Evolutionary conservation across 2,113 vertebrate genomes (phyloP).

Genomic region (Corynorhinus townsendii): DNA sequence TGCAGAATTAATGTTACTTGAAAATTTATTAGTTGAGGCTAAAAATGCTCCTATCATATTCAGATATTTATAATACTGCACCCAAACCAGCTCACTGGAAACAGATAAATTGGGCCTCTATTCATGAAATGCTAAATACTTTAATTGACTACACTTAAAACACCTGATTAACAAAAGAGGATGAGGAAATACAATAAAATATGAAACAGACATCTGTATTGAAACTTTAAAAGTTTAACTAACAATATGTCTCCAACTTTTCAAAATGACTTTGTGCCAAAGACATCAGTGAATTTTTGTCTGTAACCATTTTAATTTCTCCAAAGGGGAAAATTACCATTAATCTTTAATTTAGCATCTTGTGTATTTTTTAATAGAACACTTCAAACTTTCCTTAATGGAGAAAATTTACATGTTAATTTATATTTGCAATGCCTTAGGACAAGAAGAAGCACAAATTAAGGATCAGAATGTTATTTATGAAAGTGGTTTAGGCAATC

Average conservation of each 20-base stretch:
- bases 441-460: neutral
- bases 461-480: neutral
- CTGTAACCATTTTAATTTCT: conserved; percentile 13
- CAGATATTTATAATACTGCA: neutral
- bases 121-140: conserved; percentile 51
- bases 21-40: neutral
- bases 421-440: neutral
- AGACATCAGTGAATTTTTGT: conserved; percentile 58
- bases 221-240: conserved; percentile 47
- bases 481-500: neutral
- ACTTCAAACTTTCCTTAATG: conserved; percentile 61
- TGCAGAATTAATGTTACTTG: neutral
- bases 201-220: conserved; percentile 63
- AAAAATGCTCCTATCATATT: neutral
- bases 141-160: conserved; percentile 33
- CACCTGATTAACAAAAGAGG: conserved; percentile 36
- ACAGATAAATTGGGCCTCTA: neutral
- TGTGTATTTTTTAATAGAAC: conserved; percentile 55
- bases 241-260: conserved; percentile 21
- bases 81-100: conserved; percentile 20
- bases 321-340: conserved; percentile 40
- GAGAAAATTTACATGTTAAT: conserved; percentile 32
- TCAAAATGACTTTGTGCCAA: conserved; percentile 5
- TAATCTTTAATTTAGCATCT: conserved; percentile 64
- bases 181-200: conserved; percentile 28